Evolutionary conservation across 2,888 invertebrate genomes (phyloP), one percentile per base, ranked within the genome.

Genomic region (Heliconius sara): DNA sequence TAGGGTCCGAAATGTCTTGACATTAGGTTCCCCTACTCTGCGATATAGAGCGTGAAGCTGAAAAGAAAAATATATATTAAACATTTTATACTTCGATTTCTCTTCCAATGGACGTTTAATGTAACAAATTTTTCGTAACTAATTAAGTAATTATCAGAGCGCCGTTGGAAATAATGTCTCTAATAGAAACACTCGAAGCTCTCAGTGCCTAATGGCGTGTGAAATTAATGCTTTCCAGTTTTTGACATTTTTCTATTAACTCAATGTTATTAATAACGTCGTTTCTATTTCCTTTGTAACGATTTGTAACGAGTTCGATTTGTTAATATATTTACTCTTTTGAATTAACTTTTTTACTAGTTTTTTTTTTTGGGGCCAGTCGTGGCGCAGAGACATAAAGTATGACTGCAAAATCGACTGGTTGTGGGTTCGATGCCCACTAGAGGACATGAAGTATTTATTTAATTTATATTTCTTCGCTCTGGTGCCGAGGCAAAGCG

Each of bases 231-330:
- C 84, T 83, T 85, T 83, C 80, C 86, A 85, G 87, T 87, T 88
- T 88, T 87, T 87, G 88, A 88, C 88, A 86, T 87, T 86, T 88
- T 86, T 86, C 88, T 87, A 88, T 87, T 89, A 88, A 84, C 87
- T 81, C 83, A 78, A 81, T 25, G 85, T 70, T 85, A 86, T 87
- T 87, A 87, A 87, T 86, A 86, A 71, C 67, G 43, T 43, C 34
- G 74, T 75, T 73, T 52, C 34, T 30, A 73, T 73, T 65, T 57
- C 52, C 78, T 67, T 22, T 39, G 39, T 39, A 39, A 39, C 39
- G 34, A 34, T 27, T 52, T 78, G 34, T 78, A 30, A 34, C 52
- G 30, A 60, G 25, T 77, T 43, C 27, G n/a, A 60, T 52, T 52
- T 52, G 19, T 22, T 52, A 7, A 19, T 52, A 2, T 19, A 52